phyloP scores from a whole-genome alignment of 1,140 invertebrate genomes.

The Phenacoccus solenopsis region DNA sequence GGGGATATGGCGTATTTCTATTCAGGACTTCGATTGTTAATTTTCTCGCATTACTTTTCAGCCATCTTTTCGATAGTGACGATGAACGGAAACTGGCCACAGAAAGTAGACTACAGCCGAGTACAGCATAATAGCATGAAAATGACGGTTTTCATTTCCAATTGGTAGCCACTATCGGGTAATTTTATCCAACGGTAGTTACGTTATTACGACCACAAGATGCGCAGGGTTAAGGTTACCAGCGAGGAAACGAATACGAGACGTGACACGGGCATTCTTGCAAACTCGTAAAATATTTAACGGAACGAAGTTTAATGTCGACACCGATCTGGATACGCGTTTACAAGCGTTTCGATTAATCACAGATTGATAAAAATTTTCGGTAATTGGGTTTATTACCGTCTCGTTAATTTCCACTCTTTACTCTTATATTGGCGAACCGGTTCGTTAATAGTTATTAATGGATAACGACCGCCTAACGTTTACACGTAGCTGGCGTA shows the following conservation, averaged over 20 bases:
- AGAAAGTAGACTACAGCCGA: no score
- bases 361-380: neutral
- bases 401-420: neutral
- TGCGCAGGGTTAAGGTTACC: neutral
- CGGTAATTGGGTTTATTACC: neutral
- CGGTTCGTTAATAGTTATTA: constrained; percentile 2
- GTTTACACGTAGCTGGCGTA: neutral
- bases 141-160: no score
- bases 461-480: neutral
- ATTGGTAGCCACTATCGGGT: no score
- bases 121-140: no score
- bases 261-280: neutral
- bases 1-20: no score
- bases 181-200: no score
- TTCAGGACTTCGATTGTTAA: no score
- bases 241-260: neutral
- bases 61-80: no score
- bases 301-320: neutral
- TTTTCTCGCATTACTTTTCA: no score
- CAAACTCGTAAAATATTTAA: neutral
- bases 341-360: neutral
- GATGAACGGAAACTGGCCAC: no score
- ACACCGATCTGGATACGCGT: neutral
- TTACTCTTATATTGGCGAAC: neutral
- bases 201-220: no score